Evolutionary conservation across 2,797 vertebrate species (phyloP).

Genomic region (Tragelaphus oryx): DNA sequence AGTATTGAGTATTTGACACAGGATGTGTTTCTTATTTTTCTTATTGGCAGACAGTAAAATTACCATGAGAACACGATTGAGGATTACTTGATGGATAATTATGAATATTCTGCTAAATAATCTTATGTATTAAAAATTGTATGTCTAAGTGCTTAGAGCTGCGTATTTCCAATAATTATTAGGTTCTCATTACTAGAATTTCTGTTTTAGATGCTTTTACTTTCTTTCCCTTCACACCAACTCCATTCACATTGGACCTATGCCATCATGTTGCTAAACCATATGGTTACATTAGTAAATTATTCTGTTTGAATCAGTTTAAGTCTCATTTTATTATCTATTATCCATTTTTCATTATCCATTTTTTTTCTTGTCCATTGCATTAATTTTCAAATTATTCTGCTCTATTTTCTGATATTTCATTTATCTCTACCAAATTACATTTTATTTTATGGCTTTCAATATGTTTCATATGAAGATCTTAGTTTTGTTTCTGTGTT

Average conservation of each 20-base stretch:
- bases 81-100: slow-evolving; percentile 1
- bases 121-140: background rate
- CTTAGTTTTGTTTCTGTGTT: slow-evolving; percentile 74
- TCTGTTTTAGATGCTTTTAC: slow-evolving; percentile 25
- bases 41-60: background rate
- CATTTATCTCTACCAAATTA: slow-evolving; percentile 65
- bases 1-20: slow-evolving; percentile 37
- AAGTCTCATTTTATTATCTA: slow-evolving; percentile 57
- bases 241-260: slow-evolving; percentile 52
- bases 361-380: slow-evolving; percentile 73
- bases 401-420: slow-evolving; percentile 71
- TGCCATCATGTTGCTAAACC: slow-evolving; percentile 70
- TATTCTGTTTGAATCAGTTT: slow-evolving; percentile 70
- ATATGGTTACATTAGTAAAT: slow-evolving; percentile 46
- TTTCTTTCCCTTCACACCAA: slow-evolving; percentile 43
- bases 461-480: slow-evolving; percentile 72
- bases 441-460: slow-evolving; percentile 70
- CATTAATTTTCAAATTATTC: slow-evolving; percentile 69
- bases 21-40: slow-evolving; percentile 32
- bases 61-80: background rate
- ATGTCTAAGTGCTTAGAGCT: background rate
- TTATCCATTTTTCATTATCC: slow-evolving; percentile 61
- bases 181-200: background rate
- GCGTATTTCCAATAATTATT: background rate
- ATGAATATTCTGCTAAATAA: slow-evolving; percentile 2